Evolutionary conservation across 1,140 invertebrate genomes (phyloP).

Genomic region (Drosophila seguyi): DNA sequence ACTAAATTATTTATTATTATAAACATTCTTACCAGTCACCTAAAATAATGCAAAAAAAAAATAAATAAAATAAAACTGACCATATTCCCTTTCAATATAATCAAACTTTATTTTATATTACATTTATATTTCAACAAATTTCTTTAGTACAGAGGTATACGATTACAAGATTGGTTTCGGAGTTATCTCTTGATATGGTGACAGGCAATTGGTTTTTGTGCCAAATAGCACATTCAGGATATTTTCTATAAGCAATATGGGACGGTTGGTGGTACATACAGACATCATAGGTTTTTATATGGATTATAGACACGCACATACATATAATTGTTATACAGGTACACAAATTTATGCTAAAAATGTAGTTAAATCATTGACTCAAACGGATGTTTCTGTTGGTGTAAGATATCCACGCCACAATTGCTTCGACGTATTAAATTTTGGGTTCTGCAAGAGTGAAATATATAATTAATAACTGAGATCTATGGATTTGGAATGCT

Average conservation of each 20-base stretch:
- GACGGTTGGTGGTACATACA: constrained; percentile 44
- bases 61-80: background rate
- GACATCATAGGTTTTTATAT: constrained; percentile 39
- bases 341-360: constrained; percentile 41
- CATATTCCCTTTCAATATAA: constrained; percentile 10
- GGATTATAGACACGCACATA: constrained; percentile 40
- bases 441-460: constrained; percentile 73
- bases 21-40: no score
- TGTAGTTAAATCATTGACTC: constrained; percentile 75
- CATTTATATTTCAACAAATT: constrained; percentile 52
- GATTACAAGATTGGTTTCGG: constrained; percentile 41
- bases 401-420: constrained; percentile 81
- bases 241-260: constrained; percentile 28
- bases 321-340: constrained; percentile 41
- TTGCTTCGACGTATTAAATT: constrained; percentile 83
- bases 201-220: constrained; percentile 48
- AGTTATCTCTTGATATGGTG: constrained; percentile 50
- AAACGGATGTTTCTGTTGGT: constrained; percentile 84
- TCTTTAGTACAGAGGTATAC: constrained; percentile 26
- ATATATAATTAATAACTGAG: constrained; percentile 35
- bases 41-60: no score
- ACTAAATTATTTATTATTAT: no score
- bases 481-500: background rate
- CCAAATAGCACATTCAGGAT: constrained; percentile 35
- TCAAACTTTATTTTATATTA: constrained; percentile 24